Conservation (phyloP, 2,113 vertebrate genomes). For the Scortum barcoo region DNA sequence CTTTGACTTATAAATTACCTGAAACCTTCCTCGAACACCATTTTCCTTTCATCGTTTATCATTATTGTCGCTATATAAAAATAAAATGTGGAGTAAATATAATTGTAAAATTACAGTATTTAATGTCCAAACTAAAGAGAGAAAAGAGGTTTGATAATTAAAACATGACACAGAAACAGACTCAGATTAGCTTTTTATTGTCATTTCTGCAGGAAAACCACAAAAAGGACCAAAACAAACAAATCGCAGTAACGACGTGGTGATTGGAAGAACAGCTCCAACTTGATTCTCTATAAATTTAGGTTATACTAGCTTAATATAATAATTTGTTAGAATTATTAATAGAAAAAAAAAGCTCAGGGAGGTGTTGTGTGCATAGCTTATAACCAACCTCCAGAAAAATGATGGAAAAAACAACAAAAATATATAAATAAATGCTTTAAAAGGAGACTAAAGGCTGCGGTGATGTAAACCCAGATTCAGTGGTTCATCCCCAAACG, state of each 20-base stretch:
- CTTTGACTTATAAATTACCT: not conserved
- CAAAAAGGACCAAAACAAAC: constrained; percentile 4
- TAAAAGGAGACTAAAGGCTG: constrained; percentile 39
- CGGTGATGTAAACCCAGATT: constrained; percentile 48
- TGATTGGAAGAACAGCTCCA: constrained; percentile 31
- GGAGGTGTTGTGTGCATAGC: constrained; percentile 76
- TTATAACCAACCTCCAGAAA: constrained; percentile 68
- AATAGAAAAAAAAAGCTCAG: constrained; percentile 34
- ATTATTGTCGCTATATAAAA: too few relatives aligned
- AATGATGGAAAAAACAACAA: constrained; percentile 30
- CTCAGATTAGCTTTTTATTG: constrained; percentile 55
- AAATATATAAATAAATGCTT: constrained; percentile 67
- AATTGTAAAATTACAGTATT: not conserved
- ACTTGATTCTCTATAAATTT: constrained; percentile 39
- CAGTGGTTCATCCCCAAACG: constrained; percentile 75
- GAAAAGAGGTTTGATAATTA: too few relatives aligned
- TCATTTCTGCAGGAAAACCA: constrained; percentile 40
- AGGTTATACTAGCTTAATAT: constrained; percentile 61
- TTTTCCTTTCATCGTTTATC: too few relatives aligned
- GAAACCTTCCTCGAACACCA: not conserved
- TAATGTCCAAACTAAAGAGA: not conserved
- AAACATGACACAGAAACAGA: constrained; percentile 26
- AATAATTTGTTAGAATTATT: constrained; percentile 67
- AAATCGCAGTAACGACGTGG: not conserved
- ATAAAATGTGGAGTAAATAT: too few relatives aligned